Conservation (phyloP, 2,888 invertebrate genomes). For the Nebria salina region DNA sequence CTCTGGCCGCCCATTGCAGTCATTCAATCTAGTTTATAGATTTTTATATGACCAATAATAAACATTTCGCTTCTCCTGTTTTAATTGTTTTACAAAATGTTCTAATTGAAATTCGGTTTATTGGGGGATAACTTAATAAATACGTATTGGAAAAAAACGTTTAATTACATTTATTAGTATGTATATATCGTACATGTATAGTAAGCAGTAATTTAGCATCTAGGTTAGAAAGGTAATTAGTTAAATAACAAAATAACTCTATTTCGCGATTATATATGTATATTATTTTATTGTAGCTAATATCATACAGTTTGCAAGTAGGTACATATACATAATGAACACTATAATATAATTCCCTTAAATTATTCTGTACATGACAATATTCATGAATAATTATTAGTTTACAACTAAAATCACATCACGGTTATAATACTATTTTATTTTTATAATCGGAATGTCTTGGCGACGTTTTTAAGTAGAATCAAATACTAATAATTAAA, state of each 20-base stretch:
- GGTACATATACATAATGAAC: constrained; percentile 41
- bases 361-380: constrained; percentile 32
- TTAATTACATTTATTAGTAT: too few species aligned
- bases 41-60: too few species aligned
- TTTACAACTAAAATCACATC: constrained; percentile 44
- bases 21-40: not conserved
- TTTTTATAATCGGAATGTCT: constrained; percentile 10
- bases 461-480: not conserved
- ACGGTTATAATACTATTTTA: constrained; percentile 25
- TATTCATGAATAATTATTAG: constrained; percentile 31
- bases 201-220: too few species aligned
- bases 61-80: too few species aligned
- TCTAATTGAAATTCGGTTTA: too few species aligned
- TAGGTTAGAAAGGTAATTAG: not conserved
- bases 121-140: too few species aligned
- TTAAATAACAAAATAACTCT: not conserved
- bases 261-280: not conserved
- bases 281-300: constrained; percentile 38
- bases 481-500: not conserved
- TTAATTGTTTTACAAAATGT: too few species aligned
- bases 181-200: too few species aligned
- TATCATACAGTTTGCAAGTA: constrained; percentile 40
- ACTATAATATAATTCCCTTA: constrained; percentile 28
- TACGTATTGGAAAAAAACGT: too few species aligned
- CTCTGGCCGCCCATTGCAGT: not conserved